A percentile compares a stretch with the other conserved stretches of the same genome.
Conservation (phyloP, 2,797 vertebrate genomes). For the Gallinago stenura region DNA sequence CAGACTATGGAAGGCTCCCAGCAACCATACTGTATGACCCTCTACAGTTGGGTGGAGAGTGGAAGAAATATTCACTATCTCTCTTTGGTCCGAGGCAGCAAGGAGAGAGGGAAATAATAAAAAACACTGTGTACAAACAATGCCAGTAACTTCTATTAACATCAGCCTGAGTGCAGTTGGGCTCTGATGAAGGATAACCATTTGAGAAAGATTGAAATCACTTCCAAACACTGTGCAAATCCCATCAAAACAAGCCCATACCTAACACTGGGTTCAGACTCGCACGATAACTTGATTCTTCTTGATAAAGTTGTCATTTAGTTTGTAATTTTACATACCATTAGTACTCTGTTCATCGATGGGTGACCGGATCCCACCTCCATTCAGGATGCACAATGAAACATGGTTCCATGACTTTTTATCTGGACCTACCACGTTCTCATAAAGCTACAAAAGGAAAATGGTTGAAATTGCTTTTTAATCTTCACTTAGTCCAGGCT, state of each 20-base stretch:
- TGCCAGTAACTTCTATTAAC: neutral
- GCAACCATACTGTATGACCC: accelerated
- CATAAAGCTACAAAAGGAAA: conserved; percentile 82
- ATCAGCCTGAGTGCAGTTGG: neutral
- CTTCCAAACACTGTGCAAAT: neutral
- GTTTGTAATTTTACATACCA: conserved; percentile 72
- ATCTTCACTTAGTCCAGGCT: neutral
- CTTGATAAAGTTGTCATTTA: neutral
- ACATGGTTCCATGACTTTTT: conserved; percentile 89
- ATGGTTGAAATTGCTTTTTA: neutral
- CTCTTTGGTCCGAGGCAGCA: neutral
- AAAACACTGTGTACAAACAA: neutral
- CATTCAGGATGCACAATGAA: conserved; percentile 88
- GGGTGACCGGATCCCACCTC: conserved; percentile 86
- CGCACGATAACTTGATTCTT: neutral
- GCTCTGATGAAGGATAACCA: neutral
- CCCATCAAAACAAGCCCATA: neutral
- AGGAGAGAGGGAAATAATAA: neutral
- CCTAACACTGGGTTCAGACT: neutral
- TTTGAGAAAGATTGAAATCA: neutral
- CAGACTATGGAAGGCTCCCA: neutral
- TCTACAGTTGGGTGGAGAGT: neutral
- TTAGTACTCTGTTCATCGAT: conserved; percentile 86
- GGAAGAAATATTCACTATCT: neutral
- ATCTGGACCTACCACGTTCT: conserved; percentile 81